Percentiles rank a stretch among this genome's conserved stretches.
Conservation (phyloP, 2,797 vertebrate genomes). For the Anableps anableps region DNA sequence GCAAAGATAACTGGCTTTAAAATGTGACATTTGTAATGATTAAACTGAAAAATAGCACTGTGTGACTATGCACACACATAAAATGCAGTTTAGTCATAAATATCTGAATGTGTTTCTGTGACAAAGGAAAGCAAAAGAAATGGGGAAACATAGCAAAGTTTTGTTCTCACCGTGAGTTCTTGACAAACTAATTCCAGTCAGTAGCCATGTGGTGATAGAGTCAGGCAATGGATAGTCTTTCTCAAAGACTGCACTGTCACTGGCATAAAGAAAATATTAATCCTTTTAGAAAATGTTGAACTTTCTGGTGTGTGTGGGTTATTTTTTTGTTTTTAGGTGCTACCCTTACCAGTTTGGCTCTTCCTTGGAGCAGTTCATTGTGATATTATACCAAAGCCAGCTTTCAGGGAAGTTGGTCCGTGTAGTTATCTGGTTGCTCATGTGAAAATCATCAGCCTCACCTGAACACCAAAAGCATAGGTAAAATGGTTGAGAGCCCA, state of each 20-base stretch:
- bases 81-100: not conserved
- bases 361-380: constrained; percentile 42
- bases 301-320: not conserved
- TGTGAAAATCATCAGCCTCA: constrained; percentile 66
- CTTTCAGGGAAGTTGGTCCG: constrained; percentile 85
- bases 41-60: no score
- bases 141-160: not conserved
- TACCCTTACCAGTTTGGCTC: constrained; percentile 73
- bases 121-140: no score
- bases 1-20: no score
- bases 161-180: constrained; percentile 57
- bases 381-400: constrained; percentile 84
- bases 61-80: no score
- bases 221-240: constrained; percentile 79
- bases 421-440: constrained; percentile 75
- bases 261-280: constrained; percentile 15
- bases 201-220: constrained; percentile 92
- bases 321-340: not conserved
- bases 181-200: constrained; percentile 87
- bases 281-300: not conserved
- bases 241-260: not conserved
- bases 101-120: not conserved
- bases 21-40: no score
- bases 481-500: not conserved
- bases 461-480: constrained; percentile 51